Conservation (phyloP, 2,888 invertebrate species). For the Spatulosminthurus flaviceps region DNA sequence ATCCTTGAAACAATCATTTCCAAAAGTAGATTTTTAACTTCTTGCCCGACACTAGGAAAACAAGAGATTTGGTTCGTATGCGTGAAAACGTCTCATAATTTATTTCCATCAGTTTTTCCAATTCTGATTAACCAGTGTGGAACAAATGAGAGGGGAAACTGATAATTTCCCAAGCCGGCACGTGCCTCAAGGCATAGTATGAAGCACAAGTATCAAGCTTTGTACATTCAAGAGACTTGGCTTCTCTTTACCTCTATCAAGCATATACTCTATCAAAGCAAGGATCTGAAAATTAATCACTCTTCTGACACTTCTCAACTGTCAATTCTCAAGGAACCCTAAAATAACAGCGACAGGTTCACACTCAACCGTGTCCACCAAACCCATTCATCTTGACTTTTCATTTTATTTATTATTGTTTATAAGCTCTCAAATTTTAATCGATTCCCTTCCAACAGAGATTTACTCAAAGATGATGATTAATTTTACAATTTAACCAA, state of each 20-base stretch:
- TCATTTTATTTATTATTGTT: too few relatives aligned
- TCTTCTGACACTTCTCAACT: not conserved
- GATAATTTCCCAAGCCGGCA: constrained; percentile 34
- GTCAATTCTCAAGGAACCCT: constrained; percentile 4
- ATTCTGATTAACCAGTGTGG: constrained; percentile 25
- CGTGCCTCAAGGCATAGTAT: constrained; percentile 8
- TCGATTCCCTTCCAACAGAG: too few relatives aligned
- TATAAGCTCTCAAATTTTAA: too few relatives aligned
- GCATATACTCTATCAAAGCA: too few relatives aligned
- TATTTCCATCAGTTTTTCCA: constrained; percentile 21
- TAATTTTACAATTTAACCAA: too few relatives aligned
- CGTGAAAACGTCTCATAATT: constrained; percentile 23
- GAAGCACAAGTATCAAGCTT: not conserved
- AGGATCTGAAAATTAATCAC: not conserved
- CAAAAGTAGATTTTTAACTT: too few relatives aligned
- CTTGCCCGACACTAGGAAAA: too few relatives aligned
- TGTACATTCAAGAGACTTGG: not conserved
- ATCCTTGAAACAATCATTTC: not conserved
- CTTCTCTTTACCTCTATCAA: not conserved
- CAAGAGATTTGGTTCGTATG: not conserved
- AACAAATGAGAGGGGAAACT: constrained; percentile 35
- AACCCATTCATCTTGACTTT: too few relatives aligned
- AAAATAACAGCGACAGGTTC: not conserved
- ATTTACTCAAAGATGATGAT: too few relatives aligned
- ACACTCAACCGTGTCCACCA: too few relatives aligned